Conservation (phyloP, 2,113 vertebrate genomes). For the Centrocercus urophasianus region DNA sequence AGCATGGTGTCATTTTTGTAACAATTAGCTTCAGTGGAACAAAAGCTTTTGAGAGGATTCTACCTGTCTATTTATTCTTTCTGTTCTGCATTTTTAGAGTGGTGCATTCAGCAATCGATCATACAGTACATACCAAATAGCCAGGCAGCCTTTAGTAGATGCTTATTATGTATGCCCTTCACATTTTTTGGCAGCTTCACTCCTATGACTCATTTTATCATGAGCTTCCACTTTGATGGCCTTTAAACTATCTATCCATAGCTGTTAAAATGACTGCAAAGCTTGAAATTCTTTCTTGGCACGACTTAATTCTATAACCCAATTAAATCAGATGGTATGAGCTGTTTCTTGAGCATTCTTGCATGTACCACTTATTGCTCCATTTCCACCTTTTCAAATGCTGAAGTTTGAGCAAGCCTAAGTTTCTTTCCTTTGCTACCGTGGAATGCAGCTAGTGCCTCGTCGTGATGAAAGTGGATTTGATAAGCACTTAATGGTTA, state of each 20-base stretch:
- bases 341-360: background rate
- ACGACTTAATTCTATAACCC: constrained; percentile 40
- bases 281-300: constrained; percentile 50
- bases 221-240: constrained; percentile 61
- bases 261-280: constrained; percentile 55
- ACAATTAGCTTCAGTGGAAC: background rate
- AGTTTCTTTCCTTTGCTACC: background rate
- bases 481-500: background rate
- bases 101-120: background rate
- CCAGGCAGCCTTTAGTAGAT: background rate
- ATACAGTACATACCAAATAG: background rate
- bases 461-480: background rate
- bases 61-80: background rate
- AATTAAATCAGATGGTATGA: constrained; percentile 56
- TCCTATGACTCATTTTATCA: constrained; percentile 61
- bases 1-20: background rate
- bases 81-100: background rate
- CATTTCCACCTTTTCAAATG: background rate
- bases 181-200: constrained; percentile 24
- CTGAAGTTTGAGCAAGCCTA: background rate
- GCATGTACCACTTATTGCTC: background rate
- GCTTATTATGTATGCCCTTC: constrained; percentile 26
- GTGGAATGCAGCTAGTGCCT: background rate
- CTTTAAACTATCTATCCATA: constrained; percentile 59
- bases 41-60: constrained; percentile 31